Conservation (phyloP, 2,113 vertebrate species). For the Circaetus gallicus region DNA sequence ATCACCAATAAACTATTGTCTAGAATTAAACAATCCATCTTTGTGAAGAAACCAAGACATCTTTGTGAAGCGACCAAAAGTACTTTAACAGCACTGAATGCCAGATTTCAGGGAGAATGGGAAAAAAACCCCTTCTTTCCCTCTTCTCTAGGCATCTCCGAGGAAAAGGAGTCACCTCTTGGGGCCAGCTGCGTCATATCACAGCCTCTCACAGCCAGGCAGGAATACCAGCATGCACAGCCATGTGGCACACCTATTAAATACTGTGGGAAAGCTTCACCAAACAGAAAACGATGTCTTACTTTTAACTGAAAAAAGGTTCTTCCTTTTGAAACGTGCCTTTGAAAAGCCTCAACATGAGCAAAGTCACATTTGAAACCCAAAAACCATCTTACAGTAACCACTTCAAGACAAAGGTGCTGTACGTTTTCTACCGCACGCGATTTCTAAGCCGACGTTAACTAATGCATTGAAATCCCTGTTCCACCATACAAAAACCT, state of each 20-base stretch:
- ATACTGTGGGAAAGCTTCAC: not conserved
- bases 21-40: not conserved
- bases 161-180: not conserved
- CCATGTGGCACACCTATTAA: fast-evolving
- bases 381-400: not conserved
- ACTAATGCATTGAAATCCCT: not conserved
- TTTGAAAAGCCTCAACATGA: not conserved
- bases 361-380: not conserved
- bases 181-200: not conserved
- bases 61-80: not conserved
- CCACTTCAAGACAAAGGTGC: not conserved
- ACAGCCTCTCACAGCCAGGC: not conserved
- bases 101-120: not conserved
- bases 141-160: not conserved
- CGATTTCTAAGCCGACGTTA: fast-evolving
- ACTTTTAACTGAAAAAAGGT: not conserved
- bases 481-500: not conserved
- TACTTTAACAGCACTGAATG: not conserved
- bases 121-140: fast-evolving
- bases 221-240: not conserved
- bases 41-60: not conserved
- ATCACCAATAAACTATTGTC: not conserved
- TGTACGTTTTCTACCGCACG: not conserved
- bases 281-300: fast-evolving
- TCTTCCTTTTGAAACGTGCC: not conserved